Conservation (phyloP, 1,140 invertebrate genomes). For the Zaprionus davidi region DNA sequence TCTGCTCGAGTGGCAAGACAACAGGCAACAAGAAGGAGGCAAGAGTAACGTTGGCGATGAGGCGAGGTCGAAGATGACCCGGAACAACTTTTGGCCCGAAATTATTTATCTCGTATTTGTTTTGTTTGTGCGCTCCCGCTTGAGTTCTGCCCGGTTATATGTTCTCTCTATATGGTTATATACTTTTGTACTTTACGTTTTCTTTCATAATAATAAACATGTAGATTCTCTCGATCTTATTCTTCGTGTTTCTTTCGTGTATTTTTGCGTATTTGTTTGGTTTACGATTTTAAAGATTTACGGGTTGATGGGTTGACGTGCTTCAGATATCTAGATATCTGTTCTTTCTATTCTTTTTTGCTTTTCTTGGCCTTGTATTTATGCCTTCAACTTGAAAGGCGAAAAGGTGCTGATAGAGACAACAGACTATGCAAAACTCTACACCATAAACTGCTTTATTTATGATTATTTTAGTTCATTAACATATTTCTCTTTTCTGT, state of each 20-base stretch:
- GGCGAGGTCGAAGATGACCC: constrained; percentile 47
- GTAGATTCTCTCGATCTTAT: constrained; percentile 45
- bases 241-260: constrained; percentile 38
- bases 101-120: constrained; percentile 63
- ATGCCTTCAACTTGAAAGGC: background rate
- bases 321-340: constrained; percentile 25
- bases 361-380: constrained; percentile 23
- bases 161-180: constrained; percentile 19
- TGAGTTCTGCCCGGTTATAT: constrained; percentile 4
- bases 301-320: constrained; percentile 50
- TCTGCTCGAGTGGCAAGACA: constrained; percentile 19
- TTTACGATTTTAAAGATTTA: constrained; percentile 79
- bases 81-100: constrained; percentile 53
- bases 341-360: constrained; percentile 19
- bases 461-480: constrained; percentile 21
- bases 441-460: constrained; percentile 12
- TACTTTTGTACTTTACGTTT: constrained; percentile 33
- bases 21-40: constrained; percentile 24
- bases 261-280: constrained; percentile 62
- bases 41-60: background rate
- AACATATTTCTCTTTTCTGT: constrained; percentile 11
- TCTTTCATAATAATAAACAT: constrained; percentile 76
- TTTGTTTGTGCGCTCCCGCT: constrained; percentile 14
- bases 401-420: constrained; percentile 4
- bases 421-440: constrained; percentile 1